Base-by-base conservation (phyloP, 2,113 vertebrate species). In the Tringa solitaria region DNA sequence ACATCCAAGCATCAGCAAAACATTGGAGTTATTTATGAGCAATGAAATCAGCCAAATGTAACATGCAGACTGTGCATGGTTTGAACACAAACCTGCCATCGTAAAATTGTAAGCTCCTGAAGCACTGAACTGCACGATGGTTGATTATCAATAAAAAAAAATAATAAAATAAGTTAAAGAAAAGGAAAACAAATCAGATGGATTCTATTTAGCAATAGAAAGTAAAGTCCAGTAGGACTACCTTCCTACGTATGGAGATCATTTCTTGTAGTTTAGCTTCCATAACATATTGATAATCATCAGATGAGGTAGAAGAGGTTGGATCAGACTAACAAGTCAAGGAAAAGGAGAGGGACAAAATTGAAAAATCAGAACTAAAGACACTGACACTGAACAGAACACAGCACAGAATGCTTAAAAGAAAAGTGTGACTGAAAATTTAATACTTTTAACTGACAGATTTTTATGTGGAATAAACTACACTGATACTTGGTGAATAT, bases 271-370 rank as follows among this genome's bases (percentile, higher is more conserved):
- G 99, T 98, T 99, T 99, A 99, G 99, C 98, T 99, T 99, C 99
- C 99, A 99, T 99, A 98, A 99, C 98, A 99, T 98, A 99, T 98
- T 99, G 99, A 99, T 99, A 99, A 99, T 99, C 99, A 98, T 99
- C 99, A 94, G 99, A 98, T 98, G 99, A 99, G 98, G 99, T 98
- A 98, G 99, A 99, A 98, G 99, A 99, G 98, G 98, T 99, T 98
- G 98, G 98, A 98, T 99, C 99, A 98, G 98, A 99, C 99, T 99
- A 99, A 95, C 98, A 91, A 98, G 97, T 98, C 98, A 98, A 98
- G 98, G 99, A 98, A 99, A 98, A 99, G 99, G 99, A 99, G 98
- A 99, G 98, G 99, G 98, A 99, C 98, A 99, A 98, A 98, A 98
- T 99, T 98, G 98, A 99, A 98, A 98, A 98, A 98, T 99, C 98